Base-by-base conservation (phyloP, 1,140 invertebrate genomes). In the Oreohelix idahoensis region DNA sequence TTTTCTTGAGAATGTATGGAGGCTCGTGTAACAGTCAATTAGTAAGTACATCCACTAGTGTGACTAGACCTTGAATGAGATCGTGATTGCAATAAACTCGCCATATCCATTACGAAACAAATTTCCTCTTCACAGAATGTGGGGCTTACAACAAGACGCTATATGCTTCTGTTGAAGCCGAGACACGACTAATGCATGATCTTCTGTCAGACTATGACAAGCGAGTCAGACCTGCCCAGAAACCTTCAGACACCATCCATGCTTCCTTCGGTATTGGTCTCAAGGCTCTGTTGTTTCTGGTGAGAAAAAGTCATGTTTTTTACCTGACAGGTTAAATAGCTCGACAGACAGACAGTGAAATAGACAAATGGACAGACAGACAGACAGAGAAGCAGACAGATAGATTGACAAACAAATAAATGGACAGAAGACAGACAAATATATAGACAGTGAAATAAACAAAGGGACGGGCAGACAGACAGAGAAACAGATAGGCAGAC, bases 101-200 rank as follows among this genome's bases (percentile, higher is more conserved):
- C n/a, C n/a, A n/a, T n/a, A n/a, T n/a, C n/a, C n/a, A n/a, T n/a
- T 45, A 15, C 42, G 15, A 45, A 45, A 8, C 5, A 45, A 8
- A 45, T 45, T 45, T 58, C 4, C 10, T 58, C 20, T 58, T 45
- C 39, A 35, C 79, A 81, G 79, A 38, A 45, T 81, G 63, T 26
- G 1, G 32, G 1, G 66, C 63, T 5, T 81, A 81, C 79, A 81
- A 81, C 69, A 81, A 81, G 69, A 71, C 79, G 4, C n/a, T 71
- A 39, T 71, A 45, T 51, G 20, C 66, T 2, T 45, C 79, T 23
- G 51, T 51, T 29, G 79, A 70, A 15, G 23, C 79, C 0, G 79
- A 81, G 66, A 45, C 63, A 1, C 17, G 79, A 1, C 79, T 81
- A 5, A 63, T 81, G 20, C 26, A 51, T 17, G 45, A 70, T 23